Conservation (phyloP, 2,113 vertebrate species). For the Pyrgilauda ruficollis region DNA sequence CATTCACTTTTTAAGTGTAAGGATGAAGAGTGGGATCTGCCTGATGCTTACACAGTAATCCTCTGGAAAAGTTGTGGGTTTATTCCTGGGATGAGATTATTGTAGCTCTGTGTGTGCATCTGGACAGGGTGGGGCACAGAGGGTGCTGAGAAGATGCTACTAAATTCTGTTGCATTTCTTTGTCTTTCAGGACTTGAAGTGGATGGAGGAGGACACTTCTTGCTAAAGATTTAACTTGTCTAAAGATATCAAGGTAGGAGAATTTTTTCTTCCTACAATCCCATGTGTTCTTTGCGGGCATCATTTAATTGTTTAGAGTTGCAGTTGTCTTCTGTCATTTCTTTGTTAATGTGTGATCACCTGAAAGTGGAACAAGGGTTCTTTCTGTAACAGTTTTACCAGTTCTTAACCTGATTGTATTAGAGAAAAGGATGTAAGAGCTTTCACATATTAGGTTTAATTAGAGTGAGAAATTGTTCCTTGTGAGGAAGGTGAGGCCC, state of each 20-base stretch:
- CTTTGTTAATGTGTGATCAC: neutral
- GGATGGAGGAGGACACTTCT: conserved; percentile 51
- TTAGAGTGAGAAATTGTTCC: neutral
- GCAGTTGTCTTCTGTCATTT: neutral
- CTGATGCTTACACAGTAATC: neutral
- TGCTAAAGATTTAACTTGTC: neutral
- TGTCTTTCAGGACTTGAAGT: conserved; percentile 44
- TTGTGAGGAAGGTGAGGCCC: neutral
- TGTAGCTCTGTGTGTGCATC: rapidly evolving
- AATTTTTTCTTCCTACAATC: neutral
- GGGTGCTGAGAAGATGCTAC: neutral
- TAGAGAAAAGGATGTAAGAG: neutral
- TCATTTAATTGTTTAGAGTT: neutral
- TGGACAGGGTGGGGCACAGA: rapidly evolving
- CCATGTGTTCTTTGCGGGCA: neutral
- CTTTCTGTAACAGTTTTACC: neutral
- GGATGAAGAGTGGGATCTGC: neutral
- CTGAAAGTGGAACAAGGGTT: neutral
- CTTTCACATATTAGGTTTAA: neutral
- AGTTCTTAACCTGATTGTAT: neutral
- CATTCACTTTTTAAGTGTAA: neutral
- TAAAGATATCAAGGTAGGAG: conserved; percentile 46
- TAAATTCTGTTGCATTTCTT: neutral
- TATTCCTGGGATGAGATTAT: neutral
- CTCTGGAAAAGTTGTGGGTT: neutral